Evolutionary conservation across 2,888 invertebrate species (phyloP).

Genomic region (Drosophila formosana): DNA sequence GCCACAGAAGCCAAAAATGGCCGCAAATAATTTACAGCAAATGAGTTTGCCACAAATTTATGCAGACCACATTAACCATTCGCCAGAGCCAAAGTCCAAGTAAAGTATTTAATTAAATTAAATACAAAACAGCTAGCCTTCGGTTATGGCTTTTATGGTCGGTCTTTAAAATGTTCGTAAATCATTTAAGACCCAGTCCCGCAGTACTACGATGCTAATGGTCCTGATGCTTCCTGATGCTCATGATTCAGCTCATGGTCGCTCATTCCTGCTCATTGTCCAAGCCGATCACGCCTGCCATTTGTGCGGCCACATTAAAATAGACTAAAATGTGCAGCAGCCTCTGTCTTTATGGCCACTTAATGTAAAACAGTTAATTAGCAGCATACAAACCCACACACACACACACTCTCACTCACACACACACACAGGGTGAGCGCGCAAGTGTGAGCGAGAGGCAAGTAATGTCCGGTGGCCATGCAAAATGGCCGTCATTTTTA

Average conservation of each 20-base stretch:
- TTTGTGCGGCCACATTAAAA: conserved; percentile 70
- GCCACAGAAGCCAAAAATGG: conserved; percentile 23
- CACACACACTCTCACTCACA: conserved; percentile 3
- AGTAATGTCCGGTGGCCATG: conserved; percentile 47
- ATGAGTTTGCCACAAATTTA: conserved; percentile 74
- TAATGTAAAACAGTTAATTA: conserved; percentile 82
- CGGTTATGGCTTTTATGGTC: conserved; percentile 58
- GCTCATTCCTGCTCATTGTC: conserved; percentile 54
- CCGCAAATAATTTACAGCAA: conserved; percentile 73
- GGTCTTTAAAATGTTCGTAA: conserved; percentile 70
- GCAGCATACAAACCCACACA: conserved; percentile 49
- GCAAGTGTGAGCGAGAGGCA: neutral
- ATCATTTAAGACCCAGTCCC: conserved; percentile 64
- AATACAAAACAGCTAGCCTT: conserved; percentile 51
- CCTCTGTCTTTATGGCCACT: conserved; percentile 72
- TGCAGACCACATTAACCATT: conserved; percentile 76
- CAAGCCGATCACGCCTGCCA: conserved; percentile 74
- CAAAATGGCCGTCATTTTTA: conserved; percentile 72
- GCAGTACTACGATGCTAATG: conserved; percentile 32
- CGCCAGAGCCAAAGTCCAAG: conserved; percentile 47
- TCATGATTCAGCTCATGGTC: neutral
- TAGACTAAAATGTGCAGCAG: conserved; percentile 65
- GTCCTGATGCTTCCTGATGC: conserved; percentile 15
- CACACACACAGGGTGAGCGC: neutral
- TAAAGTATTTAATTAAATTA: conserved; percentile 77